Evolutionary conservation across 2,888 invertebrate species (phyloP).

Genomic region (Tetrapedia diversipes): DNA sequence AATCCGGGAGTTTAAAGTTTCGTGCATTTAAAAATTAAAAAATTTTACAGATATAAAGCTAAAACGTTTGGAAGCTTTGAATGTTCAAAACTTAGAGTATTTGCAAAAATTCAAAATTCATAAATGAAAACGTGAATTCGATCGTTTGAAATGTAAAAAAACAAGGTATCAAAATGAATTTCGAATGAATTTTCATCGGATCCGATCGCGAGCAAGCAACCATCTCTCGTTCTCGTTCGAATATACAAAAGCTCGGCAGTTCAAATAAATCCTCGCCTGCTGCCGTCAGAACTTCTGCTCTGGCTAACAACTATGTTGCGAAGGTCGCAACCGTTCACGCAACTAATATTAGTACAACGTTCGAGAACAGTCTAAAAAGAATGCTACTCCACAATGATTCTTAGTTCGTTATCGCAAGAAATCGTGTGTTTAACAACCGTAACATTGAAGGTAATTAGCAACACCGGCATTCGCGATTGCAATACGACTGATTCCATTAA

Average conservation of each 20-base stretch:
- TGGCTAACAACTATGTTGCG: no score
- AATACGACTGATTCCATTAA: not conserved
- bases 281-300: no score
- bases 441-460: constrained; percentile 14
- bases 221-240: not conserved
- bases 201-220: no score
- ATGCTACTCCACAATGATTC: not conserved
- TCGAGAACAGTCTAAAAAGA: not conserved
- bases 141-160: not conserved
- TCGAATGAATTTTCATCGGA: no score
- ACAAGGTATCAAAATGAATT: no score
- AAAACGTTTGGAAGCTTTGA: not conserved
- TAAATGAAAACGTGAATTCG: not conserved
- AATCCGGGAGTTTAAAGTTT: not conserved
- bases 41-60: not conserved
- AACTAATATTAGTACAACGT: not conserved
- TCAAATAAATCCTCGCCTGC: not conserved
- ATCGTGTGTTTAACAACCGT: not conserved
- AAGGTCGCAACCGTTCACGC: not conserved
- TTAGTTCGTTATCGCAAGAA: not conserved
- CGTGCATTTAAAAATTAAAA: not conserved
- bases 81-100: not conserved
- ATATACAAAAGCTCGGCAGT: not conserved
- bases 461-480: not conserved
- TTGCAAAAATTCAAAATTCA: not conserved